Evolutionary conservation across 1,140 invertebrate species (phyloP).

Genomic region (Idris sp.): DNA sequence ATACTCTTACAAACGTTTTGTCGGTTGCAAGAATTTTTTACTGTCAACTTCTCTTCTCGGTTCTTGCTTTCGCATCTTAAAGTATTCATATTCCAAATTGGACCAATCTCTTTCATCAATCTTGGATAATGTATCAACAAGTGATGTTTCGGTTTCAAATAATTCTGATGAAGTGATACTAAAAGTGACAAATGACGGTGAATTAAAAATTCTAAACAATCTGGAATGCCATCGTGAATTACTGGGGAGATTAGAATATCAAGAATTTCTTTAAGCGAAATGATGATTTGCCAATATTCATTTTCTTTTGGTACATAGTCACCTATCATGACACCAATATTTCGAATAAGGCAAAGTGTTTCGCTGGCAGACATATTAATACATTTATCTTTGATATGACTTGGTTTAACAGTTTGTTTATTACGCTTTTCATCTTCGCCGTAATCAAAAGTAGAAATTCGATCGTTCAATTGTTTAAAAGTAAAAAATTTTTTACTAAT

Average conservation of each 20-base stretch:
- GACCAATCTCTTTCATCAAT: neutral
- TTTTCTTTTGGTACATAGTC: neutral
- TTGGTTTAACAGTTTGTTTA: too few relatives aligned
- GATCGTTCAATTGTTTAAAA: too few relatives aligned
- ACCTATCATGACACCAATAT: neutral
- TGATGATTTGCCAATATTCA: neutral
- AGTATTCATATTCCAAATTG: neutral
- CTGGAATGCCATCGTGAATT: neutral
- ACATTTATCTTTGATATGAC: too few relatives aligned
- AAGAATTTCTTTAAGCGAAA: neutral
- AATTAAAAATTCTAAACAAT: neutral
- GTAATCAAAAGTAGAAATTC: too few relatives aligned
- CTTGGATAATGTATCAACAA: neutral
- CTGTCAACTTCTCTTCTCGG: neutral
- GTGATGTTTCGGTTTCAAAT: slow-evolving; percentile 3
- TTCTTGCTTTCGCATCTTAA: neutral
- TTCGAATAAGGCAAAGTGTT: neutral
- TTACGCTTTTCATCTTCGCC: too few relatives aligned
- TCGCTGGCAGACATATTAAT: too few relatives aligned
- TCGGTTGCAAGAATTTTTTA: too few relatives aligned
- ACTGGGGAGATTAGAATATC: neutral
- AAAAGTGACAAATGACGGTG: neutral
- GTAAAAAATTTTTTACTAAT: too few relatives aligned
- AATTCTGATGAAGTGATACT: neutral
- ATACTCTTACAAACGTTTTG: slow-evolving; percentile 3